phyloP scores from a whole-genome alignment of 1,140 invertebrate genomes.

The Orchesella cincta region DNA sequence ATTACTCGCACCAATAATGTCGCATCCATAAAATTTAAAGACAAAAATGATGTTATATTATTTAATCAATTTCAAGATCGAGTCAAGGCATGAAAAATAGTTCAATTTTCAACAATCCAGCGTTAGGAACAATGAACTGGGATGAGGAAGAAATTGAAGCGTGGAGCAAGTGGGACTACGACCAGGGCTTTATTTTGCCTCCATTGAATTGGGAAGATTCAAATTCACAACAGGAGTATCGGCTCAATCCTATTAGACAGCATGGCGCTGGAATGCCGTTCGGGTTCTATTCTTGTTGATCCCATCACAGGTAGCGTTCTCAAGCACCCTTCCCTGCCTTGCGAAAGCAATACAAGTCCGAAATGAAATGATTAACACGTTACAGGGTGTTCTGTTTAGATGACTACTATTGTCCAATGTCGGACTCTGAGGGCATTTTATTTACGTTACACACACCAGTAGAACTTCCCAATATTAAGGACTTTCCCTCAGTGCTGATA shows the following conservation, averaged over 20 bases:
- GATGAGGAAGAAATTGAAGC: background rate
- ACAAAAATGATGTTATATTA: too few species aligned
- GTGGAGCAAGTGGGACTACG: constrained; percentile 38
- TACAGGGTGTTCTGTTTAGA: background rate
- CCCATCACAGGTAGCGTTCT: constrained; percentile 27
- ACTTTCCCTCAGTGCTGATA: background rate
- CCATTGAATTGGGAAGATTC: too few species aligned
- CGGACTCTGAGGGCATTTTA: background rate
- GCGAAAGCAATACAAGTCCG: too few species aligned
- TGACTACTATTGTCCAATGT: constrained; percentile 1
- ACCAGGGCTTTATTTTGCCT: background rate
- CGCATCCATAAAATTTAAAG: too few species aligned
- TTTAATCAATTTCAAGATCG: too few species aligned
- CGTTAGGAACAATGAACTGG: too few species aligned
- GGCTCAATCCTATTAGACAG: constrained; percentile 13
- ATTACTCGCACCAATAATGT: too few species aligned
- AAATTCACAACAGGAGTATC: background rate
- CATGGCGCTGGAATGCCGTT: constrained; percentile 27
- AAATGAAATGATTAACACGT: background rate
- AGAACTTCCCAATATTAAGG: background rate
- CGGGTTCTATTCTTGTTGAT: constrained; percentile 40
- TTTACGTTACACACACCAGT: background rate
- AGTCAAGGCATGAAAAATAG: too few species aligned
- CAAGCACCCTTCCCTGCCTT: too few species aligned
- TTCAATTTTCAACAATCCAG: too few species aligned